Conservation (phyloP, 2,113 vertebrate species). For the Ivindomyrus marchei region DNA sequence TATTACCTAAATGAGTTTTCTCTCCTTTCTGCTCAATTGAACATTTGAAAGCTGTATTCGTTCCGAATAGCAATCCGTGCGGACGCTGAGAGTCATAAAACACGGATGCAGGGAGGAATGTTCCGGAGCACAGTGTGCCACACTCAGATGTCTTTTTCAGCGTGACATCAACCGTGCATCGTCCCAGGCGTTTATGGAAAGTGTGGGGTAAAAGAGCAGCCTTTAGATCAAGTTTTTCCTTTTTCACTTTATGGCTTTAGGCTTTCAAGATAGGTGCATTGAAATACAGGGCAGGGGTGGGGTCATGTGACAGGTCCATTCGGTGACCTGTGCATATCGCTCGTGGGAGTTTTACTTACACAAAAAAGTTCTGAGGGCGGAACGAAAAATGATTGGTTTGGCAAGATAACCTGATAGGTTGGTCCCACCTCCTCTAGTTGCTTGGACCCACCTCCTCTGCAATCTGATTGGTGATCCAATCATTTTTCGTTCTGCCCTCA, state of each 20-base stretch:
- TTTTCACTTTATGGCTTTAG: background rate
- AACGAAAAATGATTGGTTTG: background rate
- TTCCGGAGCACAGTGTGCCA: background rate
- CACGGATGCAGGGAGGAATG: background rate
- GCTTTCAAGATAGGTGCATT: background rate
- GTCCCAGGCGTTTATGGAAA: background rate
- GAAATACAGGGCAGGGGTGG: background rate
- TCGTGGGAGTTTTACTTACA: background rate
- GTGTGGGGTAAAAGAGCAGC: background rate
- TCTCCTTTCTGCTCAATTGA: conserved; percentile 20
- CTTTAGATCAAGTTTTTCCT: background rate
- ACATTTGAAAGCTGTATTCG: conserved; percentile 5
- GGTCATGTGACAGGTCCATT: background rate
- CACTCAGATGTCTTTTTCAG: background rate
- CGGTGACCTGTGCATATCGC: background rate
- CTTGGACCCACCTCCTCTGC: background rate
- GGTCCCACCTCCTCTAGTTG: too few relatives aligned
- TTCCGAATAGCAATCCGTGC: background rate
- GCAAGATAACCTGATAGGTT: background rate
- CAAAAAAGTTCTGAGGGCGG: background rate
- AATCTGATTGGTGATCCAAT: background rate
- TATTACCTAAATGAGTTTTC: conserved; percentile 21
- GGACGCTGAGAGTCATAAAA: background rate
- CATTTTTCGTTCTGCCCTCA: background rate
- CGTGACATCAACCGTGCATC: background rate